A percentile compares a stretch with the other conserved stretches of the same genome.
Evolutionary conservation across 2,113 vertebrate genomes (phyloP).

Genomic region (Scomber japonicus): DNA sequence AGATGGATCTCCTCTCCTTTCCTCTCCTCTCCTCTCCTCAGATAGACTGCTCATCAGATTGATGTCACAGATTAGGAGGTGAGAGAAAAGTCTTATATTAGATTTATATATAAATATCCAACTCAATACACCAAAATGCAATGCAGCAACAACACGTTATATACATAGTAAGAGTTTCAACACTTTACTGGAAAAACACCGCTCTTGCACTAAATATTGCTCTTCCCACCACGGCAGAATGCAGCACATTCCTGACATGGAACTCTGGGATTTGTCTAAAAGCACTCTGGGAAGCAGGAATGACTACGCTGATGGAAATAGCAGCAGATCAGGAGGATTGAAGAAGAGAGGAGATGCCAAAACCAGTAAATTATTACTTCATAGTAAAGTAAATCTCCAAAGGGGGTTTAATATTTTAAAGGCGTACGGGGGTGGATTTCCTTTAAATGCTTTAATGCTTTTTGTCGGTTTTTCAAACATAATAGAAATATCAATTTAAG

Average conservation of each 20-base stretch:
- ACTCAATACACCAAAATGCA: not conserved
- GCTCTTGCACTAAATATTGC: not conserved
- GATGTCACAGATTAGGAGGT: too few species aligned
- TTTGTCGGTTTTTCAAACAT: not conserved
- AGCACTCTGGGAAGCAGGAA: constrained; percentile 14
- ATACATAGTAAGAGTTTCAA: constrained; percentile 4
- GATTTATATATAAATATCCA: too few species aligned
- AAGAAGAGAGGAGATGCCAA: not conserved
- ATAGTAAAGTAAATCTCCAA: not conserved
- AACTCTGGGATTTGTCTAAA: constrained; percentile 14
- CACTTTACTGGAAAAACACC: constrained; percentile 7
- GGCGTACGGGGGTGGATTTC: not conserved
- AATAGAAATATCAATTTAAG: not conserved
- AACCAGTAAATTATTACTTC: not conserved
- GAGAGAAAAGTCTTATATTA: too few species aligned
- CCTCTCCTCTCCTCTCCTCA: too few species aligned
- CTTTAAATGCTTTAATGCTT: not conserved
- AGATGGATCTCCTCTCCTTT: too few species aligned
- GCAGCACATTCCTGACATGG: too few species aligned
- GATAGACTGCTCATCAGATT: too few species aligned
- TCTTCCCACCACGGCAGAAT: not conserved
- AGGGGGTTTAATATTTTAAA: not conserved
- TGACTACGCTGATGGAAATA: not conserved
- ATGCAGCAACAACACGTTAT: not conserved
- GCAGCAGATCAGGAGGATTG: not conserved